Conservation (phyloP, 2,797 vertebrate species). For the Cossypha caffra region DNA sequence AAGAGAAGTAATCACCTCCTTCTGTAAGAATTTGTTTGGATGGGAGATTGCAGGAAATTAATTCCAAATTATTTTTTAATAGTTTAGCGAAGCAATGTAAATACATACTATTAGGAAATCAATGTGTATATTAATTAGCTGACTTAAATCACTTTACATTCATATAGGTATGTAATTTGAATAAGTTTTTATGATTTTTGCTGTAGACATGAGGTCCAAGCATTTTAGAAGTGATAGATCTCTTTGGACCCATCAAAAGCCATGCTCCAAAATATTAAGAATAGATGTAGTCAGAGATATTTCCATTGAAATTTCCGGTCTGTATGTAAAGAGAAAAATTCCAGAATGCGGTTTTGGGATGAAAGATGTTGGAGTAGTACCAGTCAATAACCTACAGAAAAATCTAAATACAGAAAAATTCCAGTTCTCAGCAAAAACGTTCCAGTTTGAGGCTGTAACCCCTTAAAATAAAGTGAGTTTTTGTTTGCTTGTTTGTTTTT, state of each 20-base stretch:
- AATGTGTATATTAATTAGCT: neutral
- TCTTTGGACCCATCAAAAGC: neutral
- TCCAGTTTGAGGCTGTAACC: accelerated
- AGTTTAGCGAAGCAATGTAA: neutral
- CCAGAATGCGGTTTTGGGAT: accelerated
- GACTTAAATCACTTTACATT: neutral
- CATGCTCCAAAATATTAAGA: neutral
- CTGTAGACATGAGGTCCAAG: neutral
- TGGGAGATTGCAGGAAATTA: neutral
- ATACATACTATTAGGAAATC: neutral
- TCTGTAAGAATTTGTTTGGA: neutral
- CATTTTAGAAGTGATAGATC: neutral
- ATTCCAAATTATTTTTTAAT: conserved; percentile 29
- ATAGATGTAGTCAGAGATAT: neutral
- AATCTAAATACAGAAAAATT: neutral
- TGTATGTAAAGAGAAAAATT: neutral
- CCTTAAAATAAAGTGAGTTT: neutral
- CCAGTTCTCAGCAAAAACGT: accelerated
- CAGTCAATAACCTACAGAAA: neutral
- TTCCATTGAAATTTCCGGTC: neutral
- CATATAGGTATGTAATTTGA: neutral
- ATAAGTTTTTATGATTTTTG: neutral
- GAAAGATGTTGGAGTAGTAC: neutral
- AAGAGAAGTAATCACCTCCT: neutral
- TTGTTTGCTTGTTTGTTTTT: neutral